Percentiles rank a stretch among this genome's conserved stretches.
Evolutionary conservation across 2,113 vertebrate species (phyloP).

Genomic region (Paradisaea rubra): DNA sequence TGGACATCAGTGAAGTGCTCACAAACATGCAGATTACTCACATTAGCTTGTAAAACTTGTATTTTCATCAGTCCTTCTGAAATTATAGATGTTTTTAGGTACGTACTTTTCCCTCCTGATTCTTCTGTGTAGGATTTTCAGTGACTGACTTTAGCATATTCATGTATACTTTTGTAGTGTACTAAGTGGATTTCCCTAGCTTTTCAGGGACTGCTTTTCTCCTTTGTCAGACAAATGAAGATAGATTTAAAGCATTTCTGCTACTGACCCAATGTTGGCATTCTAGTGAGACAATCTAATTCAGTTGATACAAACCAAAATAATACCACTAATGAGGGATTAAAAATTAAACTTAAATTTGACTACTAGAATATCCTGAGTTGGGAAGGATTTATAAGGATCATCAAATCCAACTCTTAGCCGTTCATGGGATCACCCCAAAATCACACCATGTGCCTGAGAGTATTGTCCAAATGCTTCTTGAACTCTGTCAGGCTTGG

Average conservation of each 20-base stretch:
- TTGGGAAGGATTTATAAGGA: not conserved
- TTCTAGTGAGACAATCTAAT: not conserved
- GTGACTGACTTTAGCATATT: not conserved
- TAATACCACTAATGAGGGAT: not conserved
- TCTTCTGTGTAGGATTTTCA: conserved; percentile 9
- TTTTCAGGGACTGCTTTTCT: not conserved
- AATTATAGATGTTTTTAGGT: conserved; percentile 1
- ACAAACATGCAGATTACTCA: conserved; percentile 43
- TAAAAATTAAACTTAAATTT: not conserved
- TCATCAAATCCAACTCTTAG: not conserved
- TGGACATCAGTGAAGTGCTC: conserved; percentile 15
- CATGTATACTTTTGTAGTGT: not conserved
- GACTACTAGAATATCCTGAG: not conserved
- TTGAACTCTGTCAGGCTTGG: not conserved
- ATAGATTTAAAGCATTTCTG: not conserved
- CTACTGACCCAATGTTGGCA: not conserved
- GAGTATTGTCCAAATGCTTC: not conserved
- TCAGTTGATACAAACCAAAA: conserved; percentile 9
- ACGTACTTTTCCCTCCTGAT: not conserved
- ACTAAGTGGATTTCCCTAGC: not conserved
- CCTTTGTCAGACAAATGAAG: not conserved
- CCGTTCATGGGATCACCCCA: not conserved
- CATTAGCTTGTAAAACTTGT: conserved; percentile 17
- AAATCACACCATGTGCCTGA: not conserved
- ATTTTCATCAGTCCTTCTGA: conserved; percentile 35